Percentiles rank a stretch among this genome's conserved stretches.
phyloP scores from a whole-genome alignment of 2,888 invertebrate genomes.

The Antheraea yamamai region DNA sequence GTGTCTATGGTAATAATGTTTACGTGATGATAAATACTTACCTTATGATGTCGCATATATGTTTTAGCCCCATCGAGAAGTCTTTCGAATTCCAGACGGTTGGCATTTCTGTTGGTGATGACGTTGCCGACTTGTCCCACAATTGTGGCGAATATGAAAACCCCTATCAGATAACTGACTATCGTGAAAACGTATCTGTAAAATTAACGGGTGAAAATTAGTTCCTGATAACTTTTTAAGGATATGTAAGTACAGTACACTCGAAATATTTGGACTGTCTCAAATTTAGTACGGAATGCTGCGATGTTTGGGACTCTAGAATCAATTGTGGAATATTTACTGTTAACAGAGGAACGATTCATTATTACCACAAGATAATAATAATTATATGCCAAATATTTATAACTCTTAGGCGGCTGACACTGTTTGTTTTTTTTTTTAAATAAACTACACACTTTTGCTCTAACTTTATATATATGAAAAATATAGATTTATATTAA shows the following conservation, averaged over 20 bases:
- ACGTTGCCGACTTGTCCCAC: constrained; percentile 99
- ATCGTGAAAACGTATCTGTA: constrained; percentile 97
- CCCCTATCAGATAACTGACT: constrained; percentile 97
- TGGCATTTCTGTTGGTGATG: constrained; percentile 98
- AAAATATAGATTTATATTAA: too few species aligned
- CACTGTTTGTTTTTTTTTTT: too few species aligned
- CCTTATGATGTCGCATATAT: constrained; percentile 98
- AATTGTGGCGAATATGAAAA: constrained; percentile 98
- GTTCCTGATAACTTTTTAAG: background rate
- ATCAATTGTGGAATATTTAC: too few species aligned
- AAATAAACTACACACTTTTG: too few species aligned
- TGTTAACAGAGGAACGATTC: too few species aligned
- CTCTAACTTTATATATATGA: too few species aligned
- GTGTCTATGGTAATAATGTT: background rate
- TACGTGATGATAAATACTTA: constrained; percentile 43
- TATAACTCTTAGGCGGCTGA: too few species aligned
- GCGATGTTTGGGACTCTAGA: too few species aligned
- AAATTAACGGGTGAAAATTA: constrained; percentile 36
- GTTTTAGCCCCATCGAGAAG: constrained; percentile 97
- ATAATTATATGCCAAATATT: too few species aligned
- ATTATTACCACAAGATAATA: too few species aligned
- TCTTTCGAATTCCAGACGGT: constrained; percentile 96
- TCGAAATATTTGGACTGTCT: background rate
- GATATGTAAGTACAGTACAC: background rate
- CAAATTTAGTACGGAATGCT: background rate